Evolutionary conservation across 2,113 vertebrate genomes (phyloP), one percentile per base, ranked within the genome.

Genomic region (Psammodynastes pulverulentus): DNA sequence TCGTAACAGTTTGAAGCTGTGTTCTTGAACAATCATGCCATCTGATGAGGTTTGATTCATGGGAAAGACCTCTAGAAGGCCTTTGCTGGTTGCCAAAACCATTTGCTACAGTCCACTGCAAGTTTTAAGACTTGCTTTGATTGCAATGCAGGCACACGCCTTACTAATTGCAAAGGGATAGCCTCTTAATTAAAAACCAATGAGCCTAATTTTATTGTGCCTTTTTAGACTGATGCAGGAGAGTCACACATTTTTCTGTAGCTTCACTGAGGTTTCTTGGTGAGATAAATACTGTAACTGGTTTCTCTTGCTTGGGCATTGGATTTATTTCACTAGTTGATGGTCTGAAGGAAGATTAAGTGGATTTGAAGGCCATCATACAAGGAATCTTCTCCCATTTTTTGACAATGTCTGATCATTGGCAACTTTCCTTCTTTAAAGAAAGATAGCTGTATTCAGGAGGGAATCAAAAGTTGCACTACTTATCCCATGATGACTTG

Each of bases 141-240:
- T 62, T 62, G 94, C 51, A 54, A 9, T 72, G 88, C 48, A 92
- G 92, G 49, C 79, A 39, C 5, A 26, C 17, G 23, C 19, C 15
- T 89, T 90, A n/a, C 58, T 91, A 92, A 92, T 94, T 94, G 90
- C 89, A 94, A 34, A 97, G 93, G n/a, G 91, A 84, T 48, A 39
- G 8, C 49, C 87, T 95, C 95, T 95, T 93, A 48, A 91, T 95
- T 93, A 95, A 95, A 97, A 96, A 95, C 90, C 45, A 67, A 13
- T 72, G 84, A 91, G 12, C 72, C 91, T 93, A 58, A 92, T 95
- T 97, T 95, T 94, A 92, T 89, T 94, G 2, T 49, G 79, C 88
- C 43, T 95, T 93, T 45, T 86, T 54, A 92, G 89, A 79, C 0
- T 91, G 54, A 58, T 89, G 45, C 43, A 93, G 54, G 15, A 24